Conservation (phyloP, 2,888 invertebrate species). For the Atethmia centrago region DNA sequence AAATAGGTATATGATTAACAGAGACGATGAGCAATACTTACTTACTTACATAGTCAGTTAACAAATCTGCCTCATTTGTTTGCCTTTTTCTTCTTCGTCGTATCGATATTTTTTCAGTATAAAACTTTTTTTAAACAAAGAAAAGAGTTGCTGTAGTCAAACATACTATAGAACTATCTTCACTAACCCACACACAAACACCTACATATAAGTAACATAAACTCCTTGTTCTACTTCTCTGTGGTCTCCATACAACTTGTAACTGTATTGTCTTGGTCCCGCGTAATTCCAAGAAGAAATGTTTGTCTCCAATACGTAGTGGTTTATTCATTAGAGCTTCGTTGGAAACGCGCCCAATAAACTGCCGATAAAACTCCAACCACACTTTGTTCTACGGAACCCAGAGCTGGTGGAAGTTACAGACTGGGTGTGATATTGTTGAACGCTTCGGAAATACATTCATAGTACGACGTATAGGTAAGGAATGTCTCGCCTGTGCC, state of each 20-base stretch:
- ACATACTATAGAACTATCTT: not conserved
- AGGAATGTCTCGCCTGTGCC: not conserved
- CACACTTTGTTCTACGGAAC: constrained; percentile 67
- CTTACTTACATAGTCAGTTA: too few species aligned
- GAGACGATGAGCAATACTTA: too few species aligned
- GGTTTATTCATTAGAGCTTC: constrained; percentile 73
- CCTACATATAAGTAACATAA: constrained; percentile 25
- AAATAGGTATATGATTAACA: too few species aligned
- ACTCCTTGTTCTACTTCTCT: constrained; percentile 8
- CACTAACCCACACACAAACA: not conserved
- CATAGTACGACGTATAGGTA: not conserved
- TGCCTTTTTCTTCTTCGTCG: too few species aligned
- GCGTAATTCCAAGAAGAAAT: constrained; percentile 54
- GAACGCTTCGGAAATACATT: not conserved
- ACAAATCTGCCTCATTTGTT: too few species aligned
- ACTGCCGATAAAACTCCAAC: constrained; percentile 76
- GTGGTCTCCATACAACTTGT: constrained; percentile 43
- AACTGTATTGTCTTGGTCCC: constrained; percentile 36
- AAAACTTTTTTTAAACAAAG: not conserved
- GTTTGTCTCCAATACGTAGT: constrained; percentile 64
- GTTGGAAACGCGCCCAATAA: constrained; percentile 73
- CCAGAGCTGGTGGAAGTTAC: constrained; percentile 32
- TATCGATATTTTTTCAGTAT: too few species aligned
- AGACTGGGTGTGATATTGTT: not conserved
- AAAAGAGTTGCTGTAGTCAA: not conserved